Percentiles rank a stretch among this genome's conserved stretches.
Evolutionary conservation across 2,888 invertebrate species (phyloP).

Genomic region (Pachliopta kotzebuea): DNA sequence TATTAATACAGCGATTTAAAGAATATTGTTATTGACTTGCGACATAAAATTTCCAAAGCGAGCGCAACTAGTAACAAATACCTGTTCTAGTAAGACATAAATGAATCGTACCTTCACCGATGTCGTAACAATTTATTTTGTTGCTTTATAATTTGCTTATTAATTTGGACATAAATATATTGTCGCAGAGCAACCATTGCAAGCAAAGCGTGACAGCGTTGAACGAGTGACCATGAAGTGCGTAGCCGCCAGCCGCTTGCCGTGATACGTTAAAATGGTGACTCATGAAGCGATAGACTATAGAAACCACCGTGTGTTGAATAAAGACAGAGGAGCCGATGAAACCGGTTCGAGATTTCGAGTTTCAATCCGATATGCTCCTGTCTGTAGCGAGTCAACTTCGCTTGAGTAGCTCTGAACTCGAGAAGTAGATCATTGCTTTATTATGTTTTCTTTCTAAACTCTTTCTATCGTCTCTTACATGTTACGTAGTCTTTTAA

Average conservation of each 20-base stretch:
- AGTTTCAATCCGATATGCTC: slow-evolving; percentile 79
- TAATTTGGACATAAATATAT: slow-evolving; percentile 69
- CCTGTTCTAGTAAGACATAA: slow-evolving; percentile 18
- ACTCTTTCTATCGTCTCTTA: slow-evolving; percentile 30
- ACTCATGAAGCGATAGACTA: slow-evolving; percentile 69
- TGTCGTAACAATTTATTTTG: slow-evolving; percentile 38
- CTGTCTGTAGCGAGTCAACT: slow-evolving; percentile 71
- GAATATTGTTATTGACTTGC: not conserved
- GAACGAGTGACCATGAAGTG: slow-evolving; percentile 78
- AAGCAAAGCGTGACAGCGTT: slow-evolving; percentile 75
- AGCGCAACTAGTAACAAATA: slow-evolving; percentile 16
- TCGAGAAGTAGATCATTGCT: slow-evolving; percentile 50
- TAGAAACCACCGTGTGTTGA: slow-evolving; percentile 47
- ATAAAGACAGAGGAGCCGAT: slow-evolving; percentile 60
- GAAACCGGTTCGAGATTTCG: slow-evolving; percentile 79
- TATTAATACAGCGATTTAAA: not conserved
- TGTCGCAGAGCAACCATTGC: slow-evolving; percentile 71
- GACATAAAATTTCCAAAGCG: slow-evolving; percentile 11
- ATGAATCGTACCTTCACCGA: slow-evolving; percentile 22
- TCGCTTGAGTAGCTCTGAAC: slow-evolving; percentile 63
- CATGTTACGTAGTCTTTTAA: slow-evolving; percentile 20
- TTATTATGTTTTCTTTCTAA: slow-evolving; percentile 44
- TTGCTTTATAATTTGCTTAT: slow-evolving; percentile 60
- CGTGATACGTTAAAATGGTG: slow-evolving; percentile 76
- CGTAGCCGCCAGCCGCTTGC: slow-evolving; percentile 61